These are phyloP conservation scores for Amphiprion ocellaris DNA, from an alignment of 2,113 vertebrate genomes.

Conservation along the genomic window DNA sequence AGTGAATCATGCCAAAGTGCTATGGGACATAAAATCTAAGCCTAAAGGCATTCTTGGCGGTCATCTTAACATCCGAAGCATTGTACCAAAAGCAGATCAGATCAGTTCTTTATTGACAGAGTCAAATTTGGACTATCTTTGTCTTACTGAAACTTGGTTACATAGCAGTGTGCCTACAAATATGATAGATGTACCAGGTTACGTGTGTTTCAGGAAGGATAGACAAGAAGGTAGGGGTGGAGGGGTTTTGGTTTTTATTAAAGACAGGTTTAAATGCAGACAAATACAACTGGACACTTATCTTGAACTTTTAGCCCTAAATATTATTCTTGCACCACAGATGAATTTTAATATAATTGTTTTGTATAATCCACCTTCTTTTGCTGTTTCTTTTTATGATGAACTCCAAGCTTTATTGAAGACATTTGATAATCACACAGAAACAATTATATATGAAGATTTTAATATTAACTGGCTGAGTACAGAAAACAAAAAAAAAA, in stretches of 20 bases:
- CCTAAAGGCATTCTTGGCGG: not conserved
- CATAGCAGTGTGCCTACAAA: not conserved
- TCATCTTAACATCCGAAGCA: not conserved
- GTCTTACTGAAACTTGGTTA: slow-evolving; percentile 4
- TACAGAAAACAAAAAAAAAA: too few relatives aligned
- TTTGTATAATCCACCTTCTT: too few relatives aligned
- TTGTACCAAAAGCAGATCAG: not conserved
- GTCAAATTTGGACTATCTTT: not conserved
- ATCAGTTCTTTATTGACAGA: not conserved
- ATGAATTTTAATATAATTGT: too few relatives aligned
- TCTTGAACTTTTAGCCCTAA: not conserved
- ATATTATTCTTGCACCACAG: too few relatives aligned
- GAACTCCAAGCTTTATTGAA: too few relatives aligned
- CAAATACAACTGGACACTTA: not conserved
- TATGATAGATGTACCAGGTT: not conserved
- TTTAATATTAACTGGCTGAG: too few relatives aligned
- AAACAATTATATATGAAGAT: too few relatives aligned
- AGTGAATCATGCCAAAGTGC: not conserved
- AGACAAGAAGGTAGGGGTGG: not conserved
- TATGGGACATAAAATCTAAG: not conserved
- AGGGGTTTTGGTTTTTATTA: not conserved
- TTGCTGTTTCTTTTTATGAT: too few relatives aligned
- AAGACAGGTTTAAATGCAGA: not conserved
- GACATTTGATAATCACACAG: too few relatives aligned
- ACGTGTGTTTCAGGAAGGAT: not conserved